These are phyloP conservation scores for Falco punctatus DNA, from an alignment of 2,113 vertebrate species.

Conservation along the genomic window DNA sequence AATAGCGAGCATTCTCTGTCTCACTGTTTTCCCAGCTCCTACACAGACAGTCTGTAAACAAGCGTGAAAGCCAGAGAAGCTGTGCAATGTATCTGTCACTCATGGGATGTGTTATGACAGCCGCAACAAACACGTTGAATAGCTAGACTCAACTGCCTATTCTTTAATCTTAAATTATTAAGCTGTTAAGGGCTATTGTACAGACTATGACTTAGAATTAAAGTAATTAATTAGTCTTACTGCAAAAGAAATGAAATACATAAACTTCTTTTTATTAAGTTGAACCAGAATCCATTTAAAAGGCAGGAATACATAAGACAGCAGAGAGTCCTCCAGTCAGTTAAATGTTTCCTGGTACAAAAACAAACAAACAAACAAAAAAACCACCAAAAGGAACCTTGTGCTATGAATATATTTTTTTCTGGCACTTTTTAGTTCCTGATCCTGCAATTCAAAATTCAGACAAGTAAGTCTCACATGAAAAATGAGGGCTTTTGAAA, in stretches of 20 bases:
- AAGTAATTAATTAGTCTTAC: not conserved
- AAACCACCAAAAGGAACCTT: not conserved
- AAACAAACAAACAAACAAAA: not conserved
- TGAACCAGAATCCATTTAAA: not conserved
- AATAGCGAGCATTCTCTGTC: not conserved
- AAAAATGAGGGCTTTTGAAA: conserved; percentile 58
- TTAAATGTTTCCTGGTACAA: conserved; percentile 59
- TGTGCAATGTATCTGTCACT: not conserved
- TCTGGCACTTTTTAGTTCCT: conserved; percentile 25
- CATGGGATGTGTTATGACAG: not conserved
- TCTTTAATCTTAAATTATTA: not conserved
- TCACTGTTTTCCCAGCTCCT: not conserved
- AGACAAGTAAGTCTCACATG: conserved; percentile 51
- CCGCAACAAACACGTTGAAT: accelerated
- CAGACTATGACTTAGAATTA: not conserved
- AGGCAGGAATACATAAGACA: not conserved
- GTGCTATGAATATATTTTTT: conserved; percentile 55
- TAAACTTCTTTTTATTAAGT: not conserved
- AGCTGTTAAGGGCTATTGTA: not conserved
- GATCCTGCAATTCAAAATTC: conserved; percentile 55
- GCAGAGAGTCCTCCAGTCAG: conserved; percentile 51
- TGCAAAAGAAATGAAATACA: not conserved
- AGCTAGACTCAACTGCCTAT: not conserved
- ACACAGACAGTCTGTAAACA: not conserved
- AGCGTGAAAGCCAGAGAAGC: not conserved